Evolutionary conservation across 23 tunicate genomes (phyloP), one percentile per base, ranked within the genome.

Genomic region (Ascidia mentula): DNA sequence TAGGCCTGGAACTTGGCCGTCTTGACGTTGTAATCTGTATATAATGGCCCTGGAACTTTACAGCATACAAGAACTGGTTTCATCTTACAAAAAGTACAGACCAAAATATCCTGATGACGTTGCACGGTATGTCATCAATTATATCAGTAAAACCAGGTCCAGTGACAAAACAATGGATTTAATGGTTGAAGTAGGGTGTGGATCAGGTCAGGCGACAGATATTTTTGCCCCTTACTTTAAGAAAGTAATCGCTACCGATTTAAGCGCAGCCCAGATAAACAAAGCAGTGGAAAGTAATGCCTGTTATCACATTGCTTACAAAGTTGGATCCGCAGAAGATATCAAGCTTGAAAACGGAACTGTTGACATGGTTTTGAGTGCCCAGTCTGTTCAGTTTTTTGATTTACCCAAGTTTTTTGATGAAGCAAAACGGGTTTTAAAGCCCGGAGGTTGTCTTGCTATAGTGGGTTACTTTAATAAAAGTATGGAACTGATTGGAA

Each of bases 321-420:
- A 3, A 5, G 65, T 53, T 26, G 1, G 28, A 28, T 53, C 65
- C 22, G 65, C 65, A 9, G 65, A 53, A 28, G 65, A 53, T 28
- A 26, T 53, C 13, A 26, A 26, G 2, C 24, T 53, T 9, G 65
- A 53, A 53, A 9, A 53, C 24, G 22, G 28, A 28, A 5, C 65
- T 20, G 65, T 1, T 20, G 65, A 53, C 24, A 26, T 53, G 65
- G 65, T 53, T 6, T 9, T 53, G 24, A 53, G 7, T 28, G 22
- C 12, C 13, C 65, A 20, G 22, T 53, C 65, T 3, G 65, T 28
- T 28, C 65, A 53, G 28, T 53, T 6, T 26, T 53, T 20, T 9
- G 65, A 53, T 53, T 28, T 53, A 9, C 65, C 65, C 65, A 53
- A 53, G 65, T 53, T 53, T 9, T 53, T 53, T 53, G 65, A 26